A percentile compares a stretch with the other conserved stretches of the same genome.
phyloP scores from a whole-genome alignment of 1,140 invertebrate species.

The Kradibia gibbosae region DNA sequence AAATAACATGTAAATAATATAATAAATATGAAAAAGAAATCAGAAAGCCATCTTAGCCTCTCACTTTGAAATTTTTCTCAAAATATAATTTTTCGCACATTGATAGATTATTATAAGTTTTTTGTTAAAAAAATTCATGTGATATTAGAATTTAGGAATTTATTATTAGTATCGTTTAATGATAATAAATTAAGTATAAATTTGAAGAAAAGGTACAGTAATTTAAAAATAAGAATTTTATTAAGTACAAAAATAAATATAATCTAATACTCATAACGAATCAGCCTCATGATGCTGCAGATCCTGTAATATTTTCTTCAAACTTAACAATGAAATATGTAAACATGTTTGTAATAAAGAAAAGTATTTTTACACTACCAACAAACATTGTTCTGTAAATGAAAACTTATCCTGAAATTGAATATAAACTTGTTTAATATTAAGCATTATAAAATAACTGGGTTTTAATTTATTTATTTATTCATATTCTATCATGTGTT shows the following conservation, averaged over 20 bases:
- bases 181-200: slow-evolving; percentile 3
- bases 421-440: slow-evolving; percentile 13
- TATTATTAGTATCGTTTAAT: slow-evolving; percentile 8
- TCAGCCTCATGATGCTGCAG: slow-evolving; percentile 3
- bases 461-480: neutral
- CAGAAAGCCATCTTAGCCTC: slow-evolving; percentile 1
- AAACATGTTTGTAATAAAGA: slow-evolving; percentile 43
- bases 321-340: slow-evolving; percentile 14
- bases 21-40: neutral
- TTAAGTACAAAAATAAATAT: slow-evolving; percentile 6
- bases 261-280: neutral
- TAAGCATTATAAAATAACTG: neutral
- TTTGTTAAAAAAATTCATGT: slow-evolving; percentile 6
- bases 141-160: slow-evolving; percentile 36
- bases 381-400: slow-evolving; percentile 35
- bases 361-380: slow-evolving; percentile 31
- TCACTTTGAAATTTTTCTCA: slow-evolving; percentile 7
- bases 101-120: slow-evolving; percentile 34
- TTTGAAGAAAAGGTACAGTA: neutral
- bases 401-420: slow-evolving; percentile 15
- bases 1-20: neutral
- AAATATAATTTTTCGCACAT: slow-evolving; percentile 13
- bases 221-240: neutral
- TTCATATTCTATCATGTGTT: neutral
- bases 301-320: slow-evolving; percentile 4